Conservation (phyloP, 1,140 invertebrate genomes). For the Sarcophaga bullata region DNA sequence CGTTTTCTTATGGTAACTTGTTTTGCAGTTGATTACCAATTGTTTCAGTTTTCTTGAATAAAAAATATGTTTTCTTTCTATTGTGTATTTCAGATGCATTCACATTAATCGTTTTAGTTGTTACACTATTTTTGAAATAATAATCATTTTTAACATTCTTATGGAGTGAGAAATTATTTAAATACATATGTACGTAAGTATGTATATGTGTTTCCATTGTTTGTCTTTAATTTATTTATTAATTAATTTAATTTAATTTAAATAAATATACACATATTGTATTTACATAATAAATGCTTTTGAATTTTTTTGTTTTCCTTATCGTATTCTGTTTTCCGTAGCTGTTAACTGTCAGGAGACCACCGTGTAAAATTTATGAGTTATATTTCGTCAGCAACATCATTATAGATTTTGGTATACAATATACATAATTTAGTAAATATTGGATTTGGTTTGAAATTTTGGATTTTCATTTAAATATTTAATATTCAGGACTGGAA, state of each 20-base stretch:
- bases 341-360: no score
- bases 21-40: no score
- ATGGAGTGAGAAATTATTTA: constrained; percentile 29
- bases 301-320: neutral
- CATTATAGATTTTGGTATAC: no score
- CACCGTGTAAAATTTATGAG: neutral
- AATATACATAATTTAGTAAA: no score
- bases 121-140: constrained; percentile 40
- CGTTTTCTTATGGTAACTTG: no score
- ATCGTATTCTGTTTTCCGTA: neutral
- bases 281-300: constrained; percentile 29
- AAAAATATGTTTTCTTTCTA: no score
- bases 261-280: constrained; percentile 33
- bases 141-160: constrained; percentile 20
- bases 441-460: neutral
- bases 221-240: constrained; percentile 35
- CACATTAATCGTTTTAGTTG: neutral
- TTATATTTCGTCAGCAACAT: no score
- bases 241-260: constrained; percentile 30
- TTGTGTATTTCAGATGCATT: no score
- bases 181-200: neutral
- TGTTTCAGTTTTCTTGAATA: no score
- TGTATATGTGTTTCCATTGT: neutral
- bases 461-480: neutral
- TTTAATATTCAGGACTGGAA: constrained; percentile 67